Evolutionary conservation across 2,888 invertebrate species (phyloP).

Genomic region (Myopa tessellatipennis): DNA sequence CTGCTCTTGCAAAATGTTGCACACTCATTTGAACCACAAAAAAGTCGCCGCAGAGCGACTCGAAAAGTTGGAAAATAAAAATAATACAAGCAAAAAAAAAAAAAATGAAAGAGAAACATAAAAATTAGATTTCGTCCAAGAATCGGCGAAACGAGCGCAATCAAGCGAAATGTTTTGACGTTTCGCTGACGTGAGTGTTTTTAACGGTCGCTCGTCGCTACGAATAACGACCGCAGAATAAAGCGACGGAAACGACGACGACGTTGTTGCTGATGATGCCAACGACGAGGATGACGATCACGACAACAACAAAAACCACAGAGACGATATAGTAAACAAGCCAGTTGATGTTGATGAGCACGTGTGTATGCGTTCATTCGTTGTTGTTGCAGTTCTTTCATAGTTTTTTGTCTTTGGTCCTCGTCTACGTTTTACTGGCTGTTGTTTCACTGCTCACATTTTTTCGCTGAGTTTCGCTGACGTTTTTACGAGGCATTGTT

Average conservation of each 20-base stretch:
- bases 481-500: conserved; percentile 37
- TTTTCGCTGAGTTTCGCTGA: conserved; percentile 5
- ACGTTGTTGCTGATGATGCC: neutral
- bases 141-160: conserved; percentile 31
- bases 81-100: neutral
- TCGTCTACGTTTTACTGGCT: neutral
- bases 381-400: neutral
- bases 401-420: neutral
- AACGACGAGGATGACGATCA: neutral
- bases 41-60: neutral
- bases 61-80: conserved; percentile 8
- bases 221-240: conserved; percentile 14
- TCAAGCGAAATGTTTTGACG: conserved; percentile 32
- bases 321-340: neutral
- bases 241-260: neutral
- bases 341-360: conserved; percentile 27
- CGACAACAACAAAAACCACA: neutral
- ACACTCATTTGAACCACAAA: conserved; percentile 2
- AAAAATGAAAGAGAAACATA: neutral
- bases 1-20: conserved; percentile 6
- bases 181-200: conserved; percentile 39
- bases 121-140: conserved; percentile 25
- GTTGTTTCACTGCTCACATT: conserved; percentile 13
- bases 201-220: conserved; percentile 20
- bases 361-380: conserved; percentile 17